phyloP scores from a whole-genome alignment of 1,140 invertebrate species.

The Euura saliciscinereae region DNA sequence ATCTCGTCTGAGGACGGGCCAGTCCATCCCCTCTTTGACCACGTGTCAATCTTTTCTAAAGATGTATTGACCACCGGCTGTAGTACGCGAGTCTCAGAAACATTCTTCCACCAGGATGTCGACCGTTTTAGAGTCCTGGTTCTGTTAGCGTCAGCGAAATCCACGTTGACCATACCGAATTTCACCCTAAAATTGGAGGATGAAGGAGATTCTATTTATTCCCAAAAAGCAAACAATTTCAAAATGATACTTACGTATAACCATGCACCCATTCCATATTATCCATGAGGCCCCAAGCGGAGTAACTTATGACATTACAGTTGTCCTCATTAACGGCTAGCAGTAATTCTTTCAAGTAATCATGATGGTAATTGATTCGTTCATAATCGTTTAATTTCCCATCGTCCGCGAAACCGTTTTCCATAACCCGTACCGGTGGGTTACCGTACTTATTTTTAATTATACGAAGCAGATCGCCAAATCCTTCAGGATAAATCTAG shows the following conservation, averaged over 20 bases:
- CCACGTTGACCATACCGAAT: slow-evolving; percentile 53
- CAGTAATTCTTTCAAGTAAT: not conserved
- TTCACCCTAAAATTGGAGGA: slow-evolving; percentile 31
- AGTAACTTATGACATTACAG: not conserved
- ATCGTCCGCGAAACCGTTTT: not conserved
- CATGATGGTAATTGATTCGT: not conserved
- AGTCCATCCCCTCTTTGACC: too few relatives aligned
- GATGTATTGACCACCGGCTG: not conserved
- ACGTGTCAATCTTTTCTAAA: too few relatives aligned
- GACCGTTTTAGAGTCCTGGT: slow-evolving; percentile 49
- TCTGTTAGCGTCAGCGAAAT: slow-evolving; percentile 49
- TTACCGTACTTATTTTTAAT: not conserved
- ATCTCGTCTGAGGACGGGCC: too few relatives aligned
- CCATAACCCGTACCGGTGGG: not conserved
- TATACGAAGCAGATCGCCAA: not conserved
- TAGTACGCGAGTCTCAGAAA: not conserved
- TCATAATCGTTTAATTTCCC: not conserved
- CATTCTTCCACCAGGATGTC: not conserved
- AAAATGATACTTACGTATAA: not conserved
- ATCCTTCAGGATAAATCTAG: not conserved
- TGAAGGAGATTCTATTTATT: not conserved
- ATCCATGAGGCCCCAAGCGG: not conserved
- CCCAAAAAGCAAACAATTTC: too few relatives aligned
- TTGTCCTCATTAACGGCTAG: not conserved
- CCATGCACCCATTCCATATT: not conserved